Conservation (phyloP, 2,113 vertebrate genomes). For the Malaclemys terrapin region DNA sequence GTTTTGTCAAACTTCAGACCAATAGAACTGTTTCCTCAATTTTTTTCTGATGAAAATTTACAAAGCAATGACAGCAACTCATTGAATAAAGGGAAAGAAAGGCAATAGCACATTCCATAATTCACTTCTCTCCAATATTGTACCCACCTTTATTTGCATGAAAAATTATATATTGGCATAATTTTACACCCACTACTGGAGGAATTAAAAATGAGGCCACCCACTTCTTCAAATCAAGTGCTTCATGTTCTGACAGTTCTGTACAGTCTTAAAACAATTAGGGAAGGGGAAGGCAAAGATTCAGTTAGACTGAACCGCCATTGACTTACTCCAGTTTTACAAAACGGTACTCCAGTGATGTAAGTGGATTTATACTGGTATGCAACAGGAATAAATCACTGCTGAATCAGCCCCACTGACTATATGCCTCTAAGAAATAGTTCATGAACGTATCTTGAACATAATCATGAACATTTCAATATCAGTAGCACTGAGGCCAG, state of each 20-base stretch:
- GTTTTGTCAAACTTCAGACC: too few species aligned
- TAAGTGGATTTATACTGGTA: not conserved
- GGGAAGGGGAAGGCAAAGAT: not conserved
- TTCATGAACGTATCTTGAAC: not conserved
- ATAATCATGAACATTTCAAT: constrained; percentile 1
- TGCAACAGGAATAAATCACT: not conserved
- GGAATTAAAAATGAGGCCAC: not conserved
- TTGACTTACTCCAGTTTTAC: not conserved
- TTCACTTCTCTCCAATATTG: too few species aligned
- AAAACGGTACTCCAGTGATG: not conserved
- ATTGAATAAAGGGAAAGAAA: too few species aligned
- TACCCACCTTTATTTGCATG: too few species aligned
- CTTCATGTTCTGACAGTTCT: too few species aligned
- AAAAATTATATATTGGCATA: not conserved
- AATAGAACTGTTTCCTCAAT: too few species aligned
- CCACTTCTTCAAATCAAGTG: too few species aligned
- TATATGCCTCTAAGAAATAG: not conserved
- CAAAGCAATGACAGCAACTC: too few species aligned
- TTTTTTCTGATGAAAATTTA: too few species aligned
- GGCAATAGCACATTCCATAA: too few species aligned
- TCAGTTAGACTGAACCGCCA: not conserved
- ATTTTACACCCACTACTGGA: not conserved
- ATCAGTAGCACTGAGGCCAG: not conserved
- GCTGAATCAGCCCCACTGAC: not conserved
- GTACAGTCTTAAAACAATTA: not conserved